phyloP scores from a whole-genome alignment of 2,797 vertebrate species.

The Lacerta agilis region DNA sequence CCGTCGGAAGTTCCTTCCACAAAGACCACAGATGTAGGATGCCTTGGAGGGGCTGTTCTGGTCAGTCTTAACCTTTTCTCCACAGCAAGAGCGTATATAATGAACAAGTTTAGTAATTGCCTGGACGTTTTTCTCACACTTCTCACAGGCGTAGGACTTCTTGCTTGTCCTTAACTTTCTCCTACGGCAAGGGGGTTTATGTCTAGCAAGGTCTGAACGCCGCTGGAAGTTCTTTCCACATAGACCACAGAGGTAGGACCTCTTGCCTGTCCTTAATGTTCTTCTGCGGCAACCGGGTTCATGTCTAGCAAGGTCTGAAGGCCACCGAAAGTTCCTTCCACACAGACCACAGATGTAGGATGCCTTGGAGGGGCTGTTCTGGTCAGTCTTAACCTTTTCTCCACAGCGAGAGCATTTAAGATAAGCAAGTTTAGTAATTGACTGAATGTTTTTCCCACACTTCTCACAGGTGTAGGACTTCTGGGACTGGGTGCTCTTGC shows the following conservation, averaged over 20 bases:
- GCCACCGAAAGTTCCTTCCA: conserved; percentile 34
- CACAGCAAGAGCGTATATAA: conserved; percentile 64
- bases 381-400: background rate
- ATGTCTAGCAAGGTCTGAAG: conserved; percentile 27
- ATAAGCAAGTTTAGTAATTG: background rate
- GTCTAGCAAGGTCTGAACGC: too few relatives aligned
- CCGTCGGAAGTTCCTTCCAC: conserved; percentile 16
- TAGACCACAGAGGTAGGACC: too few relatives aligned
- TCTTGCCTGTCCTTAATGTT: background rate
- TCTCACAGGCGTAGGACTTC: background rate
- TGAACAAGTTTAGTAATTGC: conserved; percentile 59
- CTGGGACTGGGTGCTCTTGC: background rate
- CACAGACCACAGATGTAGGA: conserved; percentile 54
- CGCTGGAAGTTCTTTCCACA: too few relatives aligned
- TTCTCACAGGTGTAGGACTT: background rate
- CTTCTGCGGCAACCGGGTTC: background rate
- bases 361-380: background rate
- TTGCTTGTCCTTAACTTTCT: too few relatives aligned
- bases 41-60: background rate
- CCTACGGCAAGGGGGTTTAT: too few relatives aligned
- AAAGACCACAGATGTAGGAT: background rate
- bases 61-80: background rate
- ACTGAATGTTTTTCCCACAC: background rate
- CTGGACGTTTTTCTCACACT: conserved; percentile 5
- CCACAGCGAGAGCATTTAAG: background rate